Conservation (phyloP, 2,888 invertebrate species). For the Ypsolopha scabrella region DNA sequence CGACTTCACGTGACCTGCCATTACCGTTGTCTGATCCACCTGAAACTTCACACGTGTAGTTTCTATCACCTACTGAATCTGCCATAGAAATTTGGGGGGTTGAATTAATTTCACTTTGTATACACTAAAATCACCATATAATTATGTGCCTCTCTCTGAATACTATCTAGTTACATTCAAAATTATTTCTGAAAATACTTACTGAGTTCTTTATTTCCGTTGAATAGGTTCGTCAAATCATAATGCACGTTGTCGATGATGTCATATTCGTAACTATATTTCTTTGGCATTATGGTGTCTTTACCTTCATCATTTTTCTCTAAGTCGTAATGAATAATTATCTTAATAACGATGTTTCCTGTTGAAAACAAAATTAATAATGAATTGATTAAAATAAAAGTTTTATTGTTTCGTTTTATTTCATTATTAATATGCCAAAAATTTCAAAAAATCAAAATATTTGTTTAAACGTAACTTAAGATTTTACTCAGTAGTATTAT, state of each 20-base stretch:
- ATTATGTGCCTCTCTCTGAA: too few relatives aligned
- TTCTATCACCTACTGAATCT: too few relatives aligned
- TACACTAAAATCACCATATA: too few relatives aligned
- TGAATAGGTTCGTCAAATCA: slow-evolving; percentile 23
- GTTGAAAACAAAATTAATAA: neutral
- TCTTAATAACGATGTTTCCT: slow-evolving; percentile 12
- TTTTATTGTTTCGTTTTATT: slow-evolving; percentile 18
- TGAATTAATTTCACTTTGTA: too few relatives aligned
- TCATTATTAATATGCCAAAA: slow-evolving; percentile 24
- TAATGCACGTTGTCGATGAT: slow-evolving; percentile 25
- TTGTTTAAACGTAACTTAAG: too few relatives aligned
- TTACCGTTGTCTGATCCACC: too few relatives aligned
- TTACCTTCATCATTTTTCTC: slow-evolving; percentile 15
- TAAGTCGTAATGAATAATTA: slow-evolving; percentile 14
- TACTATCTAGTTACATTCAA: too few relatives aligned
- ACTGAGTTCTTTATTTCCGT: slow-evolving; percentile 25
- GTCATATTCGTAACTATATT: slow-evolving; percentile 21
- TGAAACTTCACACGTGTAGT: too few relatives aligned
- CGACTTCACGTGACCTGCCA: too few relatives aligned
- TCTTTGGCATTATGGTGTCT: slow-evolving; percentile 17
- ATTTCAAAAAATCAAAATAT: slow-evolving; percentile 23
- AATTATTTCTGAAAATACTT: slow-evolving; percentile 9
- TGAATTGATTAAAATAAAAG: neutral
- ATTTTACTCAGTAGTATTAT: too few relatives aligned
- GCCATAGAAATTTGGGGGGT: too few relatives aligned